A percentile compares a stretch with the other conserved stretches of the same genome.
phyloP scores from a whole-genome alignment of 2,797 vertebrate genomes.

The Dermochelys coriacea region DNA sequence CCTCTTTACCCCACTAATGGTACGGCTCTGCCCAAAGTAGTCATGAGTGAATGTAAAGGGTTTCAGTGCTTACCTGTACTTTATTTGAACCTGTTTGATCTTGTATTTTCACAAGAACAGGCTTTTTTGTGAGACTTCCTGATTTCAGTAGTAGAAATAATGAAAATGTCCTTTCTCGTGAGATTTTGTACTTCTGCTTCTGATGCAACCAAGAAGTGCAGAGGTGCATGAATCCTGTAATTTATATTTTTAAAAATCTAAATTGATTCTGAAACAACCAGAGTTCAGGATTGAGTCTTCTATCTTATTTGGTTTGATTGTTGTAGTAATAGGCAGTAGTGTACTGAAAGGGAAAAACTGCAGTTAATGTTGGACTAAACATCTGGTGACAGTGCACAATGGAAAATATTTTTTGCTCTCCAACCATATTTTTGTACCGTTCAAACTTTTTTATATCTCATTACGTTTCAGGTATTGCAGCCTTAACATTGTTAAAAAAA shows the following conservation, averaged over 20 bases:
- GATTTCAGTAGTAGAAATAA: neutral
- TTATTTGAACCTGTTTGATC: neutral
- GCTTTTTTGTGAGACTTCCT: neutral
- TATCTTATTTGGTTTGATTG: neutral
- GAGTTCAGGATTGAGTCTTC: neutral
- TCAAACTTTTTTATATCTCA: neutral
- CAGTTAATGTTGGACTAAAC: neutral
- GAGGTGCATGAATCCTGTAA: neutral
- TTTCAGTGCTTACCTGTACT: neutral
- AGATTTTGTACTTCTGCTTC: neutral
- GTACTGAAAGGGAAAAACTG: neutral
- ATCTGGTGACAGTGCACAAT: neutral
- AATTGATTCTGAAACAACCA: neutral
- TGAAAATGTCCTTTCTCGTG: neutral
- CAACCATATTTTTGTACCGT: neutral
- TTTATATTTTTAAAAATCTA: neutral
- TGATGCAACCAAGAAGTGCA: neutral
- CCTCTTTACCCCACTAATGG: neutral
- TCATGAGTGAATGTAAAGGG: neutral
- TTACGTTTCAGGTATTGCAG: neutral
- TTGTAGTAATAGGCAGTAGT: neutral
- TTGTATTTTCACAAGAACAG: neutral
- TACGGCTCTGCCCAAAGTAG: neutral
- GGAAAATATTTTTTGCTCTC: neutral
- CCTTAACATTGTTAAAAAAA: neutral